Conservation (phyloP, 2,888 invertebrate genomes). For the Drosophila glabriapex region DNA sequence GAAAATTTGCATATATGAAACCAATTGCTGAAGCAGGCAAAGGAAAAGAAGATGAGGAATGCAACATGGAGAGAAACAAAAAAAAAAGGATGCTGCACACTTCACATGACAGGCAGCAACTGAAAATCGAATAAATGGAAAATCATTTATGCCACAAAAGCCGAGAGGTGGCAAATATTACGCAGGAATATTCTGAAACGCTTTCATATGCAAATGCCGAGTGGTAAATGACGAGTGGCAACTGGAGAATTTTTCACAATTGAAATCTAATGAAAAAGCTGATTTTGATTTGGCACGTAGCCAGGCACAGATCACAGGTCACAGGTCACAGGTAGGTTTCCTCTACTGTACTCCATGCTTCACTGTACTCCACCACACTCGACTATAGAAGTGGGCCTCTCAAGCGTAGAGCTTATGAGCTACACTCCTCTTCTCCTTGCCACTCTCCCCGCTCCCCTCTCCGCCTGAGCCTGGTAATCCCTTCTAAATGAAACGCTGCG, state of each 20-base stretch:
- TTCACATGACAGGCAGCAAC: conserved; percentile 63
- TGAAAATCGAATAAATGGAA: conserved; percentile 57
- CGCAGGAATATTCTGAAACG: conserved; percentile 51
- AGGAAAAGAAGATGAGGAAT: conserved; percentile 3
- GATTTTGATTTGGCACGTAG: conserved; percentile 81
- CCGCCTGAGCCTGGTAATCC: conserved; percentile 61
- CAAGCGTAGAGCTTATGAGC: conserved; percentile 1
- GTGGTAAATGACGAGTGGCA: conserved; percentile 35
- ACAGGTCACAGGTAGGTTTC: conserved; percentile 31
- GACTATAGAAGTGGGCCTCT: conserved; percentile 63
- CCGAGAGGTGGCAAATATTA: conserved; percentile 77
- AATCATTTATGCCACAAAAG: conserved; percentile 71
- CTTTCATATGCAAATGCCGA: conserved; percentile 80
- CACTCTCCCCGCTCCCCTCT: not conserved
- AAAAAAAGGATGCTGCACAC: conserved; percentile 60
- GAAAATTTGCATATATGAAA: conserved; percentile 78
- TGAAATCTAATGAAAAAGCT: conserved; percentile 61
- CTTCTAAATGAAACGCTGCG: conserved; percentile 70
- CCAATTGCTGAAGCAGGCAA: conserved; percentile 62
- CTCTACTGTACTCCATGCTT: conserved; percentile 24
- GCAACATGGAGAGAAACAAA: not conserved
- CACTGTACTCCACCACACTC: conserved; percentile 34
- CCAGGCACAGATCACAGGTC: conserved; percentile 10
- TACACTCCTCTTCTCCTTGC: not conserved
- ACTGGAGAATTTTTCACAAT: conserved; percentile 40